Evolutionary conservation across 2,888 invertebrate species (phyloP), one percentile per base, ranked within the genome.

Genomic region (Athalia cordata): DNA sequence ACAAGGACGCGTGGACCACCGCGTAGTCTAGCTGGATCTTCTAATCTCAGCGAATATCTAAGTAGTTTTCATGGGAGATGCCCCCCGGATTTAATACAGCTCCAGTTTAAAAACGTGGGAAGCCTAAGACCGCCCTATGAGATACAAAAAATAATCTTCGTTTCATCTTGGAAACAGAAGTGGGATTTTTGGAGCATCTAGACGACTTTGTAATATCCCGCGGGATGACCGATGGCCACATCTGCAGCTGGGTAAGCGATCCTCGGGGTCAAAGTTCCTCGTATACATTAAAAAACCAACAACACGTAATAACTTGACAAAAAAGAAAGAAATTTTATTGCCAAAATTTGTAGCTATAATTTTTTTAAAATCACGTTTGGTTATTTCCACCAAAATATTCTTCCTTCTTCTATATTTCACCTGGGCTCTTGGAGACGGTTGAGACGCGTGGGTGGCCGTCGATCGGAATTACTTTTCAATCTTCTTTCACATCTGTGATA

Each of bases 31-130:
- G 47, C 9, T 15, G 43, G 66, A 7, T 13, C 15, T 8, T 1
- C 11, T 13, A 75, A 75, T 75, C 75, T 75, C 75, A 62, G 62
- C 75, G 59, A 75, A 75, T 75, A 75, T 75, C 75, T 75, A 52
- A 75, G 75, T 75, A 75, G 75, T 75, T 75, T 75, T 64, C 57
- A 59, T 72, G 59, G 72, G 72, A 72, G 72, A 72, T 72, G 13
- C 50, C 13, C 55, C 62, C 75, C 75, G 49, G 62, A 75, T 64
- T 29, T 64, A 75, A 61, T 75, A 75, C 75, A 62, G 75, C 75
- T 75, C 75, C 75, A 64, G 75, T 62, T 75, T 75, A 75, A 75
- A 62, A 75, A 75, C 75, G 75, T 75, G 75, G 75, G 75, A 75
- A 75, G 75, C 15, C 62, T 29, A 15, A 15, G 75, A 64, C 75